phyloP scores from a whole-genome alignment of 1,140 invertebrate species.

The Phthorimaea operculella region DNA sequence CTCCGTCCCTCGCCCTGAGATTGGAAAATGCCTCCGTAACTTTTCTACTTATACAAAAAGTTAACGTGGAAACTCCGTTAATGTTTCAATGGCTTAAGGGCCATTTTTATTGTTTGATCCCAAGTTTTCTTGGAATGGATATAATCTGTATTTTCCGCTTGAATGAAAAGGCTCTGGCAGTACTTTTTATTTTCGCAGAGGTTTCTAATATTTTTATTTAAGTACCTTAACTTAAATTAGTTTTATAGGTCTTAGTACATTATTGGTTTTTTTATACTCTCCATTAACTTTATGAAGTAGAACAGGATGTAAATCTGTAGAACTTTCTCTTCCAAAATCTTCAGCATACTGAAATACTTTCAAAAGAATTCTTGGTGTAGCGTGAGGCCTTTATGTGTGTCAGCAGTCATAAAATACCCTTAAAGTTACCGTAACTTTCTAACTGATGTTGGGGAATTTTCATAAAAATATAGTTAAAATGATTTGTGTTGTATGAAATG shows the following conservation, averaged over 20 bases:
- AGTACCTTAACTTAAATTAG: no score
- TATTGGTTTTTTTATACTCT: no score
- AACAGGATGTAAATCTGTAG: no score
- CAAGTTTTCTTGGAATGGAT: background rate
- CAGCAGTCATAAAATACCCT: background rate
- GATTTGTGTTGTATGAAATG: constrained; percentile 32
- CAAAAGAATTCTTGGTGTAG: background rate
- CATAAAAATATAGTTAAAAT: constrained; percentile 34
- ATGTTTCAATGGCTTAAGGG: constrained; percentile 26
- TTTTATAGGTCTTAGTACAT: no score
- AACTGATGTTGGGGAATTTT: constrained; percentile 17
- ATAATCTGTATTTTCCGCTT: no score
- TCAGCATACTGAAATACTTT: no score
- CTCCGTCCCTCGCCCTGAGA: constrained; percentile 27
- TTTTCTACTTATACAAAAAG: constrained; percentile 44
- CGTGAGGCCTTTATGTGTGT: background rate
- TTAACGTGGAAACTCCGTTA: constrained; percentile 33
- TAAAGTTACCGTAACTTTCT: constrained; percentile 2
- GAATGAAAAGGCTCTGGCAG: no score
- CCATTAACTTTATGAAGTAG: no score
- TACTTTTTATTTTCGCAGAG: no score
- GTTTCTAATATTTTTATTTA: no score
- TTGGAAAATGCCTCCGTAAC: constrained; percentile 46
- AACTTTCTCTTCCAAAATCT: no score
- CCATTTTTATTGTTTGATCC: constrained; percentile 27